A percentile compares a stretch with the other conserved stretches of the same genome.
These are phyloP conservation scores for Chloropsis hardwickii DNA, from an alignment of 2,113 vertebrate species.

Conservation along the genomic window DNA sequence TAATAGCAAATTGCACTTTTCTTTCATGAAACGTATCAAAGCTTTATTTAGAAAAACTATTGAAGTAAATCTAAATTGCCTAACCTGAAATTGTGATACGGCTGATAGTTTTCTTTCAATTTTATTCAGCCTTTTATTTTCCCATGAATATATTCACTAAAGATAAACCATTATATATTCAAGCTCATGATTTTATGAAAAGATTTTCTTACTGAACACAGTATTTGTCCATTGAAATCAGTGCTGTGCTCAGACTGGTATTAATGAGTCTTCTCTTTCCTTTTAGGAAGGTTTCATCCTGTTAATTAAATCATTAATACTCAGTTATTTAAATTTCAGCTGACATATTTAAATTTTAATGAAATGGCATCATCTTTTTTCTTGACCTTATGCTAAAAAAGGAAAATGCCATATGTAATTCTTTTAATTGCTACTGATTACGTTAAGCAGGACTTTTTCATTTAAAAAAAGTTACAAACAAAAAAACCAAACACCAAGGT, in stretches of 20 bases:
- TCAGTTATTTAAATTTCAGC: neutral
- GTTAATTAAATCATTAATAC: constrained; percentile 28
- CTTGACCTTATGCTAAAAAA: neutral
- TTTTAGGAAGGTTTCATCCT: neutral
- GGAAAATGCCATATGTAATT: neutral
- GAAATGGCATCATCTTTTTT: neutral
- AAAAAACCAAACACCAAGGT: neutral
- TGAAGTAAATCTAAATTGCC: constrained; percentile 39
- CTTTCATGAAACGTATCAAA: constrained; percentile 27
- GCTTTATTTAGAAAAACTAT: constrained; percentile 19
- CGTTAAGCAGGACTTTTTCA: neutral
- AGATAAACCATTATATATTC: constrained; percentile 17
- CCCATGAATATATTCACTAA: constrained; percentile 5
- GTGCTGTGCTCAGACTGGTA: neutral
- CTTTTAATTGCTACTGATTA: constrained; percentile 8
- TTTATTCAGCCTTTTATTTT: constrained; percentile 19
- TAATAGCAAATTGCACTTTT: constrained; percentile 6
- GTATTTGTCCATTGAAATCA: neutral
- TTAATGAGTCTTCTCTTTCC: neutral
- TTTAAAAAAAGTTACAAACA: accelerated
- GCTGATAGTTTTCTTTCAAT: constrained; percentile 27
- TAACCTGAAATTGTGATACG: constrained; percentile 35
- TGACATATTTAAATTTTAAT: constrained; percentile 36
- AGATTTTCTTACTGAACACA: neutral
- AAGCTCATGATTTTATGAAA: neutral